Conservation (phyloP, 2,113 vertebrate genomes). For the Tenebrosternarchus preto region DNA sequence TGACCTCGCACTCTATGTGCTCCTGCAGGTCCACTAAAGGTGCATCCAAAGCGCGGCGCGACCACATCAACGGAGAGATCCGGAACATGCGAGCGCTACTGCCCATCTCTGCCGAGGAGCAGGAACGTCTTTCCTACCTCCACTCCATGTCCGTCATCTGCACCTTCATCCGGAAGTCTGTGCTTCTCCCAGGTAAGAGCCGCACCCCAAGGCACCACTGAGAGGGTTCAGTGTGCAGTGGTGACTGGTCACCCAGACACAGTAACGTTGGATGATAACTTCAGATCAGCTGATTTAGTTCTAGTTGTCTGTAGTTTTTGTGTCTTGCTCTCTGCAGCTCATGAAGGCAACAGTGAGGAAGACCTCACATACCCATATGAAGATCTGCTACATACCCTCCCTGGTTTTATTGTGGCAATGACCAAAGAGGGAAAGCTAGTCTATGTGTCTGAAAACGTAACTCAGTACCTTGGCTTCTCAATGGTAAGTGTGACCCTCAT, state of each 20-base stretch:
- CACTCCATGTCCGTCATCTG: conserved; percentile 85
- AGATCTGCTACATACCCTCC: conserved; percentile 76
- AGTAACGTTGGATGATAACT: not conserved
- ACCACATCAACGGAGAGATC: conserved; percentile 84
- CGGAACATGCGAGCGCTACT: conserved; percentile 78
- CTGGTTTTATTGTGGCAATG: conserved; percentile 79
- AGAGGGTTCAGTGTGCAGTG: too few relatives aligned
- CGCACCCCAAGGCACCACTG: too few relatives aligned
- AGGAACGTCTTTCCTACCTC: conserved; percentile 84
- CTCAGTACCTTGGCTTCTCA: conserved; percentile 78
- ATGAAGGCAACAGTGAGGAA: conserved; percentile 1
- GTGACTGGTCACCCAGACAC: not conserved
- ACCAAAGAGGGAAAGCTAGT: conserved; percentile 72
- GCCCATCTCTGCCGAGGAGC: conserved; percentile 73
- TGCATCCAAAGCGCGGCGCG: conserved; percentile 84
- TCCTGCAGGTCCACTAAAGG: conserved; percentile 84
- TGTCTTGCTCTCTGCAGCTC: conserved; percentile 50
- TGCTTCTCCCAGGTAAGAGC: conserved; percentile 65
- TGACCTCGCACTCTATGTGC: conserved; percentile 46
- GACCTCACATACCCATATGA: conserved; percentile 52
- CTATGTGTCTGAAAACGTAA: conserved; percentile 82
- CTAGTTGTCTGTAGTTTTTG: not conserved
- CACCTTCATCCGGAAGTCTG: conserved; percentile 74
- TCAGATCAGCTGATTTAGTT: not conserved
- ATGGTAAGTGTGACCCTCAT: conserved; percentile 71